Percentiles rank a stretch among this genome's conserved stretches.
phyloP scores from a whole-genome alignment of 2,797 vertebrate genomes.

The Myioborus miniatus region DNA sequence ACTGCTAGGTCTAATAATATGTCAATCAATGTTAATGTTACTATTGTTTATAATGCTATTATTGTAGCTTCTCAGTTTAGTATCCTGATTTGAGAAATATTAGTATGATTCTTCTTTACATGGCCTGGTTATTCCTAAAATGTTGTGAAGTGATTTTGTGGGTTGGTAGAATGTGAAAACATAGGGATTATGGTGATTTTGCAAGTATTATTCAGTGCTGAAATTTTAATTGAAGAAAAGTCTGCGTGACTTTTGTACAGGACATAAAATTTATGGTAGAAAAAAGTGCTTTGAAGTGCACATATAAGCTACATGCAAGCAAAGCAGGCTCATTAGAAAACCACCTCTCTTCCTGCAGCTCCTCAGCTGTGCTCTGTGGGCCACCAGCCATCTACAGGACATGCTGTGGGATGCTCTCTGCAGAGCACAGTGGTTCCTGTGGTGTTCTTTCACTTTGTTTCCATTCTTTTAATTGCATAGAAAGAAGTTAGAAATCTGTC shows the following conservation, averaged over 20 bases:
- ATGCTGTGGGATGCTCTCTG: background rate
- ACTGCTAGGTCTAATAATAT: background rate
- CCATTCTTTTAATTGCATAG: background rate
- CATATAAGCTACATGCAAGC: background rate
- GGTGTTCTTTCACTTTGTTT: background rate
- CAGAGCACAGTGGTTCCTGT: background rate
- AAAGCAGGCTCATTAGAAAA: background rate
- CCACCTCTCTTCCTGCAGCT: background rate
- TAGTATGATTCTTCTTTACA: background rate
- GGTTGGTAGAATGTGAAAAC: background rate
- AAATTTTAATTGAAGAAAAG: background rate
- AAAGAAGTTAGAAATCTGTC: constrained; percentile 19
- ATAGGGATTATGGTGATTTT: background rate
- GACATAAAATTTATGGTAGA: background rate
- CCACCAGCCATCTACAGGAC: background rate
- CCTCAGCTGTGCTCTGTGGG: background rate
- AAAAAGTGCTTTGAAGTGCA: background rate
- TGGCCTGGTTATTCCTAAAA: background rate
- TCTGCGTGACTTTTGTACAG: background rate
- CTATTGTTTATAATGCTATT: background rate
- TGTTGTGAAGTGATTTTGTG: background rate
- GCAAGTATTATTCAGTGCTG: background rate
- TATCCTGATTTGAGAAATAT: background rate
- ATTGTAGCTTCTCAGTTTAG: background rate
- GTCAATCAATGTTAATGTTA: background rate